Percentiles rank a stretch among this genome's conserved stretches.
Evolutionary conservation across 2,113 vertebrate species (phyloP).

Genomic region (Lathamus discolor): DNA sequence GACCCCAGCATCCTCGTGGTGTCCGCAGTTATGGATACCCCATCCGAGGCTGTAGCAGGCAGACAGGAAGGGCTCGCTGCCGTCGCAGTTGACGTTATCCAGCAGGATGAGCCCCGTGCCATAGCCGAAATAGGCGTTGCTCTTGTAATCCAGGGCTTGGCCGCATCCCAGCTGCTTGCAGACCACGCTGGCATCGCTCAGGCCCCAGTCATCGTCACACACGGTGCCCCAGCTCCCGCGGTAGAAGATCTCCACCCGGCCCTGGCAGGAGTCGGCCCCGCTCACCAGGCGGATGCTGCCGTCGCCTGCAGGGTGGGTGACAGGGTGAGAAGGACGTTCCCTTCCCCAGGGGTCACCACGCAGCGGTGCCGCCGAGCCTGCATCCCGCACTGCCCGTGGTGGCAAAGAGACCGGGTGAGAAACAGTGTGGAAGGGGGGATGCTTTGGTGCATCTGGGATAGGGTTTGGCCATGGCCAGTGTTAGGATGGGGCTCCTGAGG

Average conservation of each 20-base stretch:
- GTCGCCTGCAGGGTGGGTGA: slow-evolving; percentile 75
- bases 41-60: slow-evolving; percentile 89
- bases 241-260: slow-evolving; percentile 92
- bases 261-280: slow-evolving; percentile 81
- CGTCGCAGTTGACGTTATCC: slow-evolving; percentile 91
- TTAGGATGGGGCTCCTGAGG: fast-evolving
- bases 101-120: slow-evolving; percentile 88
- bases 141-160: slow-evolving; percentile 76
- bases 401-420: fast-evolving
- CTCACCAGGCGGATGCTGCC: slow-evolving; percentile 85
- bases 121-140: slow-evolving; percentile 89
- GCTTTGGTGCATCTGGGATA: neutral
- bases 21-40: slow-evolving; percentile 95
- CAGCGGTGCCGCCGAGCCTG: fast-evolving
- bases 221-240: slow-evolving; percentile 90
- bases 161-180: slow-evolving; percentile 90
- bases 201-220: slow-evolving; percentile 93
- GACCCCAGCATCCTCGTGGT: slow-evolving; percentile 93
- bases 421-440: fast-evolving
- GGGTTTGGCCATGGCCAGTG: neutral
- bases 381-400: fast-evolving
- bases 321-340: neutral
- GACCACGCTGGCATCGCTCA: slow-evolving; percentile 85
- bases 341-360: neutral
- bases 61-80: slow-evolving; percentile 77